Percentiles rank a stretch among this genome's conserved stretches.
These are phyloP conservation scores for Drosophila dunni DNA, from an alignment of 1,140 invertebrate species.

Conservation along the genomic window DNA sequence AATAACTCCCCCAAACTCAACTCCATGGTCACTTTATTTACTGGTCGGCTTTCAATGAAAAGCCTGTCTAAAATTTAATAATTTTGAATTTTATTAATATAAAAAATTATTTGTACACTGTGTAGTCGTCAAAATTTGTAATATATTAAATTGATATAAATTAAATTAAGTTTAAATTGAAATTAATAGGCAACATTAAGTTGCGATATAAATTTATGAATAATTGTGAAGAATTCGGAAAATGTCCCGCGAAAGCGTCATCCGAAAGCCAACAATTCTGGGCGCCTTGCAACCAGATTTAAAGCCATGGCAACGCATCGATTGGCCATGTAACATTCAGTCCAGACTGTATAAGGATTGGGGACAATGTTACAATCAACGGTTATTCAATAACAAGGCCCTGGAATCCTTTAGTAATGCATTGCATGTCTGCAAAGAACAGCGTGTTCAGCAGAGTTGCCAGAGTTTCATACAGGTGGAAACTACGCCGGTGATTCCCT, in stretches of 20 bases:
- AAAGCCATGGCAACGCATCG: constrained; percentile 57
- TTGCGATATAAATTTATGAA: background rate
- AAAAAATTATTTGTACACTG: constrained; percentile 9
- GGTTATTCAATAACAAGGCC: constrained; percentile 20
- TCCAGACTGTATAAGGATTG: constrained; percentile 49
- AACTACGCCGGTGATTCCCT: background rate
- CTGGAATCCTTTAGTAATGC: constrained; percentile 23
- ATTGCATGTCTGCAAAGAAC: constrained; percentile 13
- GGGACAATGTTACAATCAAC: constrained; percentile 44
- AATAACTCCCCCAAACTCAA: no score
- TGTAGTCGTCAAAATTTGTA: constrained; percentile 21
- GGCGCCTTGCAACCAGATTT: constrained; percentile 19
- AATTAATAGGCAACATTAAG: constrained; percentile 6
- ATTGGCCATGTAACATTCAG: constrained; percentile 45
- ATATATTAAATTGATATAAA: background rate
- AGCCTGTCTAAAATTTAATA: background rate
- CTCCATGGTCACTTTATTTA: background rate
- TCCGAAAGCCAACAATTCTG: background rate
- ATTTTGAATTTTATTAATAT: background rate
- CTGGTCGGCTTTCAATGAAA: background rate
- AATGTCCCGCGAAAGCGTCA: background rate
- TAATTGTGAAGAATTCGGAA: background rate
- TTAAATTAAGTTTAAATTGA: constrained; percentile 5
- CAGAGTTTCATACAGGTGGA: no score
- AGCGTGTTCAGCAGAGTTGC: background rate